Conservation (phyloP, 2,888 invertebrate genomes). For the Agrochola litura region DNA sequence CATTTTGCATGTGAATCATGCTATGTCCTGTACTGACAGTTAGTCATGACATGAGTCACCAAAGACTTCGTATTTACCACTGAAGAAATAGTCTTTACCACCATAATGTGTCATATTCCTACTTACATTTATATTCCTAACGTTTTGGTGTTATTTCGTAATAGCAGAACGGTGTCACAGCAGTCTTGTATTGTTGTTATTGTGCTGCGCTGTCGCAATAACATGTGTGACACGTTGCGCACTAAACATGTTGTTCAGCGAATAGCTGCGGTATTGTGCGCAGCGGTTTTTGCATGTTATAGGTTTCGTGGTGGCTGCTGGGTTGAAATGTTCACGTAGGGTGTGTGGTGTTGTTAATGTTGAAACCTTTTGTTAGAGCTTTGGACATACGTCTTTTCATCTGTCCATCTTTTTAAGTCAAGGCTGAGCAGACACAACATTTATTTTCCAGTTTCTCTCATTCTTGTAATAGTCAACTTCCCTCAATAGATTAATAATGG, state of each 20-base stretch:
- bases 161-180: conserved; percentile 44
- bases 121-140: conserved; percentile 4
- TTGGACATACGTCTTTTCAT: too few species aligned
- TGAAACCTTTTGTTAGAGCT: background rate
- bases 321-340: conserved; percentile 4
- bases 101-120: conserved; percentile 16
- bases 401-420: too few species aligned
- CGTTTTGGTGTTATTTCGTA: conserved; percentile 37
- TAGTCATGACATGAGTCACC: conserved; percentile 5
- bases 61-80: background rate
- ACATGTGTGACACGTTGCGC: conserved; percentile 40
- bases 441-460: too few species aligned
- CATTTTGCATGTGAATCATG: background rate
- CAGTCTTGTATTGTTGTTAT: conserved; percentile 47
- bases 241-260: conserved; percentile 32
- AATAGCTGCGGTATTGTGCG: conserved; percentile 14
- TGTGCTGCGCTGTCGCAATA: conserved; percentile 48
- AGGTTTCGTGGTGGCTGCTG: background rate
- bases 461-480: too few species aligned
- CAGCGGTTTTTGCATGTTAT: conserved; percentile 7
- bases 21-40: background rate
- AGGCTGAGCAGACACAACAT: too few species aligned
- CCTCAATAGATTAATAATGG: background rate
- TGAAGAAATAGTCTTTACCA: background rate
- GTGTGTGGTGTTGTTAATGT: background rate